Evolutionary conservation across 2,797 vertebrate genomes (phyloP), one percentile per base, ranked within the genome.

Genomic region (Pantherophis vulpinus): DNA sequence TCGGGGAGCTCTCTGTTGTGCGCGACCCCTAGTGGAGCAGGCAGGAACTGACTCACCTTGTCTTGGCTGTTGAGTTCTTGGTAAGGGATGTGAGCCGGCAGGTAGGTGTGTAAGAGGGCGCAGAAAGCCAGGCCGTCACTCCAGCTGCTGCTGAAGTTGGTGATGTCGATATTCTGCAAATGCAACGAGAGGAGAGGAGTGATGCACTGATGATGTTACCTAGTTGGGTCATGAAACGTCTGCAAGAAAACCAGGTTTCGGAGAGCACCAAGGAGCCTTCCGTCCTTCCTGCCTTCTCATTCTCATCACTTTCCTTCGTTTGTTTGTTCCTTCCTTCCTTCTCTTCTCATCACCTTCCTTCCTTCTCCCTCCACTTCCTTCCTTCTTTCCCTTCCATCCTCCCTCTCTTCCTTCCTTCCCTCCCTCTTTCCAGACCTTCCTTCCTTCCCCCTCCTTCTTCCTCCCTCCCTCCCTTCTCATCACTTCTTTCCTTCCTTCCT

Each of bases 111-210:
- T 70, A 99, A 95, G 23, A 99, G 98, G 29, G 98, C 99, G 3
- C 98, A 99, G 97, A 99, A 98, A 4, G 98, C 98, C 97, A 99
- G 96, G 54, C 99, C 98, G 2, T 99, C 99, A 3, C 98, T 99
- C 99, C 98, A 99, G 94, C 99, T 99, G 97, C 98, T 99, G 97
- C 99, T 99, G 97, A 99, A 99, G 97, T 99, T 99, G 91, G 98
- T 99, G 96, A 99, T 98, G 54, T 99, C 98, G 25, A 99, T 99
- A 95, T 98, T 98, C 99, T 99, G 97, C 61, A 95, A 93, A 89
- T 96, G 93, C 92, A 95, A 93, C 2, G 87, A 93, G 89, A 16
- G 90, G 0, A 2, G 10, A 83, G 18, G 9, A 27, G 23, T 70
- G 63, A 70, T 1, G n/a, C 66, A 0, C n/a, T 7, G 66, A 70